Conservation (phyloP, 2,888 invertebrate species). For the Coenonympha glycerion region DNA sequence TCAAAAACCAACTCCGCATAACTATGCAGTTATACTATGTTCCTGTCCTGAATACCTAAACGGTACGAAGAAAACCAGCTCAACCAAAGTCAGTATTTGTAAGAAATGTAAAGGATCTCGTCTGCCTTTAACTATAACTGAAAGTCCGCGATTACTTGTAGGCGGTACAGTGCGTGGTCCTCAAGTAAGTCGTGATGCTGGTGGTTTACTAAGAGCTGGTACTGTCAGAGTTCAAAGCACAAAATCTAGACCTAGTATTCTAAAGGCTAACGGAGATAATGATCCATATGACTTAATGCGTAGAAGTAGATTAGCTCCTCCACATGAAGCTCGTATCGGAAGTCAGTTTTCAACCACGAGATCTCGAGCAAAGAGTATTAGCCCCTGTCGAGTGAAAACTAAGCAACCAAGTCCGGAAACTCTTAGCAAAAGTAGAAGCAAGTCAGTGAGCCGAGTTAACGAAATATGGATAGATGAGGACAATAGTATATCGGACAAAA, state of each 20-base stretch:
- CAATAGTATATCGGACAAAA: slow-evolving; percentile 47
- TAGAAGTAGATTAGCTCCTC: slow-evolving; percentile 82
- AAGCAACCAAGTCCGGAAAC: slow-evolving; percentile 69
- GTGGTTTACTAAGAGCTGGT: slow-evolving; percentile 75
- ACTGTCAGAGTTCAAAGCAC: slow-evolving; percentile 78
- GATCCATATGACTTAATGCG: slow-evolving; percentile 91
- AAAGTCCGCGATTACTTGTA: slow-evolving; percentile 67
- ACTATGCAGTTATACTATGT: slow-evolving; percentile 84
- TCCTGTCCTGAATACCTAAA: slow-evolving; percentile 87
- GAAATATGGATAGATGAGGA: slow-evolving; percentile 68
- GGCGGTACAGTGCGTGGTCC: slow-evolving; percentile 80
- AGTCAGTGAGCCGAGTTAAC: slow-evolving; percentile 67
- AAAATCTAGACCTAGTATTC: slow-evolving; percentile 79
- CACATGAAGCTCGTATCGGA: slow-evolving; percentile 73
- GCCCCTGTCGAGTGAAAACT: slow-evolving; percentile 74
- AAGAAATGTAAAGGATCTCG: slow-evolving; percentile 90
- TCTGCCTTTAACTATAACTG: slow-evolving; percentile 81
- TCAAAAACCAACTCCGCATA: slow-evolving; percentile 76
- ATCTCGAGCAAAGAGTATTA: slow-evolving; percentile 74
- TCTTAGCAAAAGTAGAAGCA: slow-evolving; percentile 60
- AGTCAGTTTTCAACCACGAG: slow-evolving; percentile 70
- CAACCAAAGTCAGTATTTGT: slow-evolving; percentile 85
- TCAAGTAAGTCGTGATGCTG: slow-evolving; percentile 61
- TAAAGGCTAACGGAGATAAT: slow-evolving; percentile 75
- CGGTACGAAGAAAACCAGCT: slow-evolving; percentile 83